phyloP scores from a whole-genome alignment of 2,113 vertebrate genomes.

The Lophotis ruficrista region DNA sequence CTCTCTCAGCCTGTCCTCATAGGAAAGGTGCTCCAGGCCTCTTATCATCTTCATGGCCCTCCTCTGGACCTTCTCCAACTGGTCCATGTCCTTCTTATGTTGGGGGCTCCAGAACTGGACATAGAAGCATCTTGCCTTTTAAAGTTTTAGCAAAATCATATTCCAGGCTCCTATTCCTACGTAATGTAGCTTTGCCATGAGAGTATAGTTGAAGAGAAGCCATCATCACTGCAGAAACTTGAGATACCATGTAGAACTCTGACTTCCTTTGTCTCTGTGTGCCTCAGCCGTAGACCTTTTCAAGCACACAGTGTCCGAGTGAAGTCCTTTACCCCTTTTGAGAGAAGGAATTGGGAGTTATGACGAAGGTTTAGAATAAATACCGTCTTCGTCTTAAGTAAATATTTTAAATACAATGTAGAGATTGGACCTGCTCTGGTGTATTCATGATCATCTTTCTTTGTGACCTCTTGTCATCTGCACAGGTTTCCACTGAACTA shows the following conservation, averaged over 20 bases:
- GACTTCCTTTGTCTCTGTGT: not conserved
- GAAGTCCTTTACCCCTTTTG: not conserved
- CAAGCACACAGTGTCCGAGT: not conserved
- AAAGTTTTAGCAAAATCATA: not conserved
- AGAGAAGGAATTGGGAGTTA: not conserved
- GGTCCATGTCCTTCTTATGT: no score
- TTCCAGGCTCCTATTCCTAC: not conserved
- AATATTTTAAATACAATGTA: not conserved
- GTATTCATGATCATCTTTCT: not conserved
- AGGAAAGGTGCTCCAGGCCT: no score
- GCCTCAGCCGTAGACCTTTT: not conserved
- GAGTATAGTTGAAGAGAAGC: not conserved
- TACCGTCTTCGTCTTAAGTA: not conserved
- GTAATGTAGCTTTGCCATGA: not conserved
- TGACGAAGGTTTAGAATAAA: not conserved
- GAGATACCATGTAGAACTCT: not conserved
- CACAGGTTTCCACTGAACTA: not conserved
- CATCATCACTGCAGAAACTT: not conserved
- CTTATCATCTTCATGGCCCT: no score
- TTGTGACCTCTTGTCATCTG: not conserved
- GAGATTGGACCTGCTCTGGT: not conserved
- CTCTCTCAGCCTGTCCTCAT: no score
- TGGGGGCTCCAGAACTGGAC: no score
- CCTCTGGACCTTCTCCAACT: no score
- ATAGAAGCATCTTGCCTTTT: not conserved